Base-by-base conservation (phyloP, 2,113 vertebrate species). In the Gymnorhina tibicen region DNA sequence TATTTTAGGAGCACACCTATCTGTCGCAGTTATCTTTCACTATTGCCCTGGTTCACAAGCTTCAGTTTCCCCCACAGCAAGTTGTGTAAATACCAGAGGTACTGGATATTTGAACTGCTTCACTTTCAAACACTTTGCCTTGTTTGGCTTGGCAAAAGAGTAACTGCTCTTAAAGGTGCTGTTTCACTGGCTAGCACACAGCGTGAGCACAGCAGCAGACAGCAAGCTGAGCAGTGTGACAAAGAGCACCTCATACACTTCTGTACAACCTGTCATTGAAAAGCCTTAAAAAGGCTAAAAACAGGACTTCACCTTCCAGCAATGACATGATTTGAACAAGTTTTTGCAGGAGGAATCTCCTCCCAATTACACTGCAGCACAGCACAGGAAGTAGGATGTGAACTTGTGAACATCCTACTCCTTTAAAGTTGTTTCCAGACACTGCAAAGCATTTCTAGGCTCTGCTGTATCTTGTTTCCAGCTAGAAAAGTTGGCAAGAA, bases 81-180 rank as follows among this genome's bases (percentile, higher is more conserved):
- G 42, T 2, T 88, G 30, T 70, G 94, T 20, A 96, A 96, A 97
- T 77, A 96, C 11, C 37, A 94, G 59, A 92, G 91, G 87, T 70
- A 92, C 23, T 84, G 55, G 47, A 12, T 96, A 55, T 95, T 92
- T 96, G 91, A 39, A 86, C 35, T 81, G 68, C 75, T 92, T 94
- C 88, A 39, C 72, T 95, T 92, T 89, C 92, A 69, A 94, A 95
- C 76, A 86, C 91, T 70, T 92, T 55, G 33, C 76, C 47, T 92
- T 92, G 85, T 94, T 97, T 93, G 76, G 53, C 30, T 88, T 95
- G 76, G 83, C 85, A 35, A 67, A 77, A 86, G 64, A 87, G 35
- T 56, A 93, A 75, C 85, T 37, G 21, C 53, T 42, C 58, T 83
- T 64, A 91, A 68, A 79, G 78, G 53, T 10, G 53, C 24, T 27